Percentiles rank a stretch among this genome's conserved stretches.
These are phyloP conservation scores for Numida meleagris DNA, from an alignment of 2,113 vertebrate genomes.

Conservation along the genomic window DNA sequence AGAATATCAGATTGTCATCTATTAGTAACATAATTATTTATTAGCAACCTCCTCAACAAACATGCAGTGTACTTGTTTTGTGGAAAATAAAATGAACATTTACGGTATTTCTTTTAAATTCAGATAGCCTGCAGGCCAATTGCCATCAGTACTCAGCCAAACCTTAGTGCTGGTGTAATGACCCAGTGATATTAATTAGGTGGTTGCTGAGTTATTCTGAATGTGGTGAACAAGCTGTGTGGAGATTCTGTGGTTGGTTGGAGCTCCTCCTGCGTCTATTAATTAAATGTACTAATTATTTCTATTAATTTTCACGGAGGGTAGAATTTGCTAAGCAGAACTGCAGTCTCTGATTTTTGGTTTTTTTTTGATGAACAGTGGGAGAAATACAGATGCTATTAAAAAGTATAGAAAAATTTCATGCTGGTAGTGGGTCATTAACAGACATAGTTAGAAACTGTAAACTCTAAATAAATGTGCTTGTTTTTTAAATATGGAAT, in stretches of 20 bases:
- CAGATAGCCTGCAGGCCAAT: neutral
- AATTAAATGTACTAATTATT: constrained; percentile 75
- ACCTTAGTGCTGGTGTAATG: constrained; percentile 55
- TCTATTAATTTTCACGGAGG: constrained; percentile 64
- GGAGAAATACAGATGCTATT: neutral
- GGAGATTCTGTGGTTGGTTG: constrained; percentile 55
- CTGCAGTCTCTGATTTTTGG: neutral
- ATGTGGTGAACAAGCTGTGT: constrained; percentile 63
- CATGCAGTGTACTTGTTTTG: neutral
- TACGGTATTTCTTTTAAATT: neutral
- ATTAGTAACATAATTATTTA: neutral
- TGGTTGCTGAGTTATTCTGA: constrained; percentile 68
- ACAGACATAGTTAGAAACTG: neutral
- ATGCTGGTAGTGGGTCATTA: neutral
- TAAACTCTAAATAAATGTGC: neutral
- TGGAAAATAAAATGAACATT: neutral
- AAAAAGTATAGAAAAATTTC: neutral
- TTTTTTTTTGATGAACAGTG: neutral
- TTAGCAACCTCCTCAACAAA: neutral
- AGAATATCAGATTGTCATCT: neutral
- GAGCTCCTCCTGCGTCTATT: constrained; percentile 68
- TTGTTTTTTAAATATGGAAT: neutral
- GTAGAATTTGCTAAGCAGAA: constrained; percentile 25
- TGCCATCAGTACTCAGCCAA: constrained; percentile 27
- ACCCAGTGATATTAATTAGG: constrained; percentile 70